Evolutionary conservation across 2,888 invertebrate species (phyloP).

Genomic region (Eueremaeus valkanovi): DNA sequence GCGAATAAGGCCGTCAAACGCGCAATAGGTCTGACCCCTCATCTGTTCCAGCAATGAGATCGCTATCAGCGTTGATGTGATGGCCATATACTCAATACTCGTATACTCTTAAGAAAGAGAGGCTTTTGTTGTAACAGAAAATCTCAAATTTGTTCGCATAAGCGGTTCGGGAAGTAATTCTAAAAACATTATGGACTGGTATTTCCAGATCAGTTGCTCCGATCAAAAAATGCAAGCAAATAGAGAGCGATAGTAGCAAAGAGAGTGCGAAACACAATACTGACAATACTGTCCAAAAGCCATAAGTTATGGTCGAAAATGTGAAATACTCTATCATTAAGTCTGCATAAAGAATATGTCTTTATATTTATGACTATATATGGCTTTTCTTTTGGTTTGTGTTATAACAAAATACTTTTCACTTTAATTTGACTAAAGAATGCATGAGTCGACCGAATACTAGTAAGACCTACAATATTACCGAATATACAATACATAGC

Average conservation of each 20-base stretch:
- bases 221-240: neutral
- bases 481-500: no score
- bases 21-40: neutral
- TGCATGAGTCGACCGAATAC: neutral
- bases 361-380: neutral
- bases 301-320: neutral
- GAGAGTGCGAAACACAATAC: neutral
- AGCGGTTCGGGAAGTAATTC: neutral
- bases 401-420: neutral
- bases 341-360: neutral
- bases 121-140: neutral
- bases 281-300: slow-evolving; percentile 6
- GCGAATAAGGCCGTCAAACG: neutral
- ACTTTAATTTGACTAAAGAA: neutral
- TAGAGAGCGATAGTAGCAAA: neutral
- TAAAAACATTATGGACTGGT: slow-evolving; percentile 13
- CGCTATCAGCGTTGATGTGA: neutral
- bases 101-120: neutral
- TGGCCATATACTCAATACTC: no score
- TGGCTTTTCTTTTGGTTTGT: slow-evolving; percentile 3
- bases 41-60: neutral
- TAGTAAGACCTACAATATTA: no score
- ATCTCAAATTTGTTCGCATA: neutral
- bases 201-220: neutral
- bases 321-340: slow-evolving; percentile 6